Evolutionary conservation across 2,888 invertebrate genomes (phyloP).

Genomic region (Acrobasis repandana): DNA sequence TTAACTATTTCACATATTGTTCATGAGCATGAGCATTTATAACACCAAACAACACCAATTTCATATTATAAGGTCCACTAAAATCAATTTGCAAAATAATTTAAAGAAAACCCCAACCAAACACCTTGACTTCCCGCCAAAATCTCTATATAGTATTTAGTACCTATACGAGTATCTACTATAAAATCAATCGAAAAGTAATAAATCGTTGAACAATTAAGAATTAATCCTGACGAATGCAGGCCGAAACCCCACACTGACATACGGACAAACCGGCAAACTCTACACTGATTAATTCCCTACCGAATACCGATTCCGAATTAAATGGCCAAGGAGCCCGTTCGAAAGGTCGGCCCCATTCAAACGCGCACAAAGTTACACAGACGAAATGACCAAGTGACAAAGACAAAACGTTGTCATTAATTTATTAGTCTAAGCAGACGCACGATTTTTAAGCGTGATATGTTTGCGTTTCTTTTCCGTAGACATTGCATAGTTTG

Average conservation of each 20-base stretch:
- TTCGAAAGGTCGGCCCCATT: constrained; percentile 54
- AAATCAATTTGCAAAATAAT: no score
- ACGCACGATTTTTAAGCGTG: constrained; percentile 24
- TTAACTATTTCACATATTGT: no score
- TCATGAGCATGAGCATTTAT: no score
- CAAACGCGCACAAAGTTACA: constrained; percentile 58
- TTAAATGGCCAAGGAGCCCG: constrained; percentile 51
- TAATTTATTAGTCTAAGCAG: constrained; percentile 50
- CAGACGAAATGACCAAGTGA: constrained; percentile 61
- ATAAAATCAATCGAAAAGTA: neutral
- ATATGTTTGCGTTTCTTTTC: neutral
- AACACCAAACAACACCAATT: no score
- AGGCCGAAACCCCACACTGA: neutral
- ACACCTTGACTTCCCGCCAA: no score
- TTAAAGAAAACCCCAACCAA: no score
- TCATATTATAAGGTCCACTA: no score
- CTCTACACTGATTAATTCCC: constrained; percentile 42
- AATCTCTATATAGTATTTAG: no score
- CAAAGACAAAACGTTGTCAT: constrained; percentile 72
- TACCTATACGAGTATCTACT: no score
- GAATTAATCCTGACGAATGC: constrained; percentile 10
- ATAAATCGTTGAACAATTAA: constrained; percentile 3
- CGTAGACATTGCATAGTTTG: neutral
- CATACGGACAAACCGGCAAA: constrained; percentile 32
- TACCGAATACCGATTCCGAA: constrained; percentile 54